phyloP scores from a whole-genome alignment of 1,140 invertebrate genomes.

The Hirudo medicinalis region DNA sequence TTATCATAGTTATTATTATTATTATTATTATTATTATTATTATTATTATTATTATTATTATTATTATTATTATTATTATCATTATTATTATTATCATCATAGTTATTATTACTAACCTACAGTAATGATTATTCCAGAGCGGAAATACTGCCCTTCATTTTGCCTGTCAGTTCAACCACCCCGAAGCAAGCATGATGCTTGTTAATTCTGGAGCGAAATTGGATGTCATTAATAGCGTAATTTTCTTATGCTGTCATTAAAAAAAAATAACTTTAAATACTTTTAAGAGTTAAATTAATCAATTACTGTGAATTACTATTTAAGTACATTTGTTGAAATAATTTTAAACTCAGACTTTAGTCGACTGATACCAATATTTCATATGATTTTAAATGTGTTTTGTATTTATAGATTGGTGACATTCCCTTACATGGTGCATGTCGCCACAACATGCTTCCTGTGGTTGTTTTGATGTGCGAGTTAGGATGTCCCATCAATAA shows the following conservation, averaged over 20 bases:
- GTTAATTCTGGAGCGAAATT: conserved; percentile 76
- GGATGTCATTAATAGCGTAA: conserved; percentile 49
- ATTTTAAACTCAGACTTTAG: too few species aligned
- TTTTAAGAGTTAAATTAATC: not conserved
- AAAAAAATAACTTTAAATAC: not conserved
- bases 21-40: conserved; percentile 5
- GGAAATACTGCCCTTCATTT: conserved; percentile 52
- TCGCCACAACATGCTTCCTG: conserved; percentile 51
- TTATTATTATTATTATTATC: too few species aligned
- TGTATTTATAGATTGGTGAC: conserved; percentile 38
- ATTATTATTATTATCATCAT: not conserved
- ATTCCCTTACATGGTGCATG: conserved; percentile 61
- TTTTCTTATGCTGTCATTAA: not conserved
- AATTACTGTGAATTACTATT: not conserved
- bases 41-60: conserved; percentile 11
- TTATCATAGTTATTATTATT: not conserved
- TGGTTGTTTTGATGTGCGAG: conserved; percentile 60
- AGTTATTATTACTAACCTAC: not conserved
- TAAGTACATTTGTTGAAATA: too few species aligned
- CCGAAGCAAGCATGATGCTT: conserved; percentile 67
- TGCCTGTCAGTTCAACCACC: conserved; percentile 49
- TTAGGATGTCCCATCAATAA: conserved; percentile 58
- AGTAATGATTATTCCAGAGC: conserved; percentile 28
- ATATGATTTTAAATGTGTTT: too few species aligned
- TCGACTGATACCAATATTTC: too few species aligned